Evolutionary conservation across 2,888 invertebrate species (phyloP).

Genomic region (Mechanitis messenoides): DNA sequence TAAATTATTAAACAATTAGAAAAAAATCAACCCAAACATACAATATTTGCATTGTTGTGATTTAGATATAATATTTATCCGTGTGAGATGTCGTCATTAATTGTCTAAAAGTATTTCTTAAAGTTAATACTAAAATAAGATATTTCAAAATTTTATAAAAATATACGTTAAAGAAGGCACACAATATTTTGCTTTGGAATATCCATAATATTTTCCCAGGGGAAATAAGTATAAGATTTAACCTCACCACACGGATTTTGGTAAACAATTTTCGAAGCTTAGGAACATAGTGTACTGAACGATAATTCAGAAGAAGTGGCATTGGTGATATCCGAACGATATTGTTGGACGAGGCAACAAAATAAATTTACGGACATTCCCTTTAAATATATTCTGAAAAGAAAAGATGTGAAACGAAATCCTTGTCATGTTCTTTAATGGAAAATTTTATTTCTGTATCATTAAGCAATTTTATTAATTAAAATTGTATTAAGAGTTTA

Average conservation of each 20-base stretch:
- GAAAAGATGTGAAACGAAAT: too few species aligned
- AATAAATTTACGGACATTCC: conserved; percentile 40
- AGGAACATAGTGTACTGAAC: conserved; percentile 19
- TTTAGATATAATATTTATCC: too few species aligned
- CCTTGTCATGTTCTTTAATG: too few species aligned
- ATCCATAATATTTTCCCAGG: conserved; percentile 14
- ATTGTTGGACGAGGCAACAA: conserved; percentile 33
- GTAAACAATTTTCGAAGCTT: conserved; percentile 19
- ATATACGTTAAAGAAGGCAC: background rate
- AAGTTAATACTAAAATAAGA: background rate
- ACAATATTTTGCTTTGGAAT: conserved; percentile 3
- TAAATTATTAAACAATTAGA: too few species aligned
- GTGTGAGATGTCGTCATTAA: too few species aligned
- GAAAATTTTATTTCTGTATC: too few species aligned
- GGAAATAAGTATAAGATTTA: conserved; percentile 14
- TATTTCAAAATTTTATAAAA: background rate
- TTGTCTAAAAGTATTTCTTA: background rate
- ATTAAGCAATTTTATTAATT: too few species aligned
- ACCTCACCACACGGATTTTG: conserved; percentile 15
- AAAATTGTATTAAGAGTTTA: too few species aligned
- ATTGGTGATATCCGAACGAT: conserved; percentile 32
- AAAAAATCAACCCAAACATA: too few species aligned
- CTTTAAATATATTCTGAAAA: conserved; percentile 30
- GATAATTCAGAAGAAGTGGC: conserved; percentile 32
- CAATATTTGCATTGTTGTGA: too few species aligned